A percentile compares a stretch with the other conserved stretches of the same genome.
Evolutionary conservation across 2,888 invertebrate species (phyloP).

Genomic region (Nineta flava): DNA sequence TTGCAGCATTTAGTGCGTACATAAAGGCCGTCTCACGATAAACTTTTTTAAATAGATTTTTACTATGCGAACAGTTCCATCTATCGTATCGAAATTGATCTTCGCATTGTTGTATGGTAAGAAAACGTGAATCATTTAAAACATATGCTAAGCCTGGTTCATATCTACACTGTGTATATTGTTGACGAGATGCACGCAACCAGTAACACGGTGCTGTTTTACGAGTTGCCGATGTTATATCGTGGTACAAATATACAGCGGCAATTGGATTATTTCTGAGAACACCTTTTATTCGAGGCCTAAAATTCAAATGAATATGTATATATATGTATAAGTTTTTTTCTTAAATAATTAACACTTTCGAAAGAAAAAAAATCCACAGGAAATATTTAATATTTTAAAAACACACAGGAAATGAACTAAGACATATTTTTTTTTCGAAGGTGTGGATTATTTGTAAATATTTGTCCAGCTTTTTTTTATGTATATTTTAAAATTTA

Average conservation of each 20-base stretch:
- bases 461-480: too few species aligned
- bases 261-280: slow-evolving; percentile 6
- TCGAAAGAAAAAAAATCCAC: background rate
- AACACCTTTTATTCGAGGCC: background rate
- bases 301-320: too few species aligned
- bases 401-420: background rate
- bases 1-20: slow-evolving; percentile 53
- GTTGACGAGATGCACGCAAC: slow-evolving; percentile 39
- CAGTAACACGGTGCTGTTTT: slow-evolving; percentile 36
- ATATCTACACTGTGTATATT: slow-evolving; percentile 44
- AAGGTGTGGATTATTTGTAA: too few species aligned
- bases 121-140: slow-evolving; percentile 31
- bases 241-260: background rate
- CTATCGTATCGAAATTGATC: slow-evolving; percentile 49
- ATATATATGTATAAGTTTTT: background rate
- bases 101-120: slow-evolving; percentile 44
- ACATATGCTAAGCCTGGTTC: slow-evolving; percentile 35
- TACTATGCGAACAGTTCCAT: slow-evolving; percentile 51
- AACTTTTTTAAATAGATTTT: slow-evolving; percentile 34
- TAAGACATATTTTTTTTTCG: too few species aligned
- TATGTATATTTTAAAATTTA: too few species aligned
- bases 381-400: background rate
- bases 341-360: background rate
- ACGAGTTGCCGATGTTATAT: slow-evolving; percentile 6
- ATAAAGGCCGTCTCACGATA: slow-evolving; percentile 58